Percentiles rank a stretch among this genome's conserved stretches.
phyloP scores from a whole-genome alignment of 2,113 vertebrate genomes.

The Pelusios castaneus region DNA sequence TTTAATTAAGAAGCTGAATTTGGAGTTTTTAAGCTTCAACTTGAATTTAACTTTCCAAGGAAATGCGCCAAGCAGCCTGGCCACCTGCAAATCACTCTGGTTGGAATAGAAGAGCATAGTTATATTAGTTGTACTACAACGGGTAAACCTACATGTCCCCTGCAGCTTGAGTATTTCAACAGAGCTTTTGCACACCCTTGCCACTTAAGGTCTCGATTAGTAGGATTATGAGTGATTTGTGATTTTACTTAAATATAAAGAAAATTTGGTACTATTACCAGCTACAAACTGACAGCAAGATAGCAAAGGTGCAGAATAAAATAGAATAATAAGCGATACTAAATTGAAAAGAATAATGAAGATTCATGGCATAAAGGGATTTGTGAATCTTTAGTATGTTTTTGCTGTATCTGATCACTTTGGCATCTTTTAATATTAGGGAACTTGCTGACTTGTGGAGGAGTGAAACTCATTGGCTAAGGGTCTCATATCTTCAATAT shows the following conservation, averaged over 20 bases:
- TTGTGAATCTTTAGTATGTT: not conserved
- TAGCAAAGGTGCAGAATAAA: not conserved
- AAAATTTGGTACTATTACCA: not conserved
- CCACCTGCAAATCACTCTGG: not conserved
- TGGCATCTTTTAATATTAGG: not conserved
- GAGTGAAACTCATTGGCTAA: not conserved
- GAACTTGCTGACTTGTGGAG: not conserved
- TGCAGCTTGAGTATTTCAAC: not conserved
- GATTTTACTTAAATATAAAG: not conserved
- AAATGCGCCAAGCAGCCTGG: not conserved
- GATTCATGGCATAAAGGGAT: not conserved
- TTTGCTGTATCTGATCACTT: not conserved
- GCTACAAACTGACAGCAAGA: not conserved
- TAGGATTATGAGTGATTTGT: not conserved
- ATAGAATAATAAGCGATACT: not conserved
- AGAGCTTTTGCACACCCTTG: not conserved
- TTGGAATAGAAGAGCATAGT: not conserved
- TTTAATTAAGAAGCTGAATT: not conserved
- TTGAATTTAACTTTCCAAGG: not conserved
- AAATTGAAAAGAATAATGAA: not conserved
- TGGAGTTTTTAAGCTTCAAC: not conserved
- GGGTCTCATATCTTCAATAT: not conserved
- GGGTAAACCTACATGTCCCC: not conserved
- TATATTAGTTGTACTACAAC: not conserved
- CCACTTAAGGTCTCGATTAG: not conserved